Percentiles rank a stretch among this genome's conserved stretches.
Evolutionary conservation across 1,140 invertebrate species (phyloP).

Genomic region (Cydia splendana): DNA sequence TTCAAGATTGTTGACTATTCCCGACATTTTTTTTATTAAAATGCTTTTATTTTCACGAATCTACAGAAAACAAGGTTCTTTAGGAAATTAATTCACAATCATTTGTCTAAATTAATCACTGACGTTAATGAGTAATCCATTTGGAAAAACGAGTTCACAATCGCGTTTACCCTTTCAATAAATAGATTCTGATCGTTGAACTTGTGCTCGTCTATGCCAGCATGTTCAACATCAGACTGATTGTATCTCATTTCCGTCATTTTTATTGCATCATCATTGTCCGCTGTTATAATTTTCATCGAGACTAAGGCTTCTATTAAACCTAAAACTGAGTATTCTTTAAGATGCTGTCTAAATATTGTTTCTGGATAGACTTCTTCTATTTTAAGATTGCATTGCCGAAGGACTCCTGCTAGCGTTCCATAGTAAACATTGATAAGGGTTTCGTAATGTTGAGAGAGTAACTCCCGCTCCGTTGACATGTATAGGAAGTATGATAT

Average conservation of each 20-base stretch:
- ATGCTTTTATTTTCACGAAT: not conserved
- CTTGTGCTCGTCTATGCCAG: conserved; percentile 46
- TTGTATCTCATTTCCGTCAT: conserved; percentile 62
- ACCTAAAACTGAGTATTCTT: conserved; percentile 59
- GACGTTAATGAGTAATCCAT: conserved; percentile 54
- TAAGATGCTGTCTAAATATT: conserved; percentile 66
- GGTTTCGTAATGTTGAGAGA: conserved; percentile 70
- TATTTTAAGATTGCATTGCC: conserved; percentile 65
- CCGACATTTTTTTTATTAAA: conserved; percentile 10
- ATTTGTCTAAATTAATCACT: conserved; percentile 15
- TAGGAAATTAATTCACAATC: conserved; percentile 35
- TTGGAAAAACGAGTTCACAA: conserved; percentile 59
- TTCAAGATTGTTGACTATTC: conserved; percentile 20
- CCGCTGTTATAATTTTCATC: conserved; percentile 68
- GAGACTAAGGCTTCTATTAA: conserved; percentile 66
- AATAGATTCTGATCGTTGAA: conserved; percentile 47
- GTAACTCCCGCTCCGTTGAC: conserved; percentile 75
- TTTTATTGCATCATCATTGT: conserved; percentile 58
- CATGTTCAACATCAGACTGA: conserved; percentile 41
- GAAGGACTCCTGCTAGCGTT: conserved; percentile 67
- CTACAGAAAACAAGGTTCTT: not conserved
- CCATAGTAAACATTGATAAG: conserved; percentile 81
- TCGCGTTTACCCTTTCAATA: conserved; percentile 59
- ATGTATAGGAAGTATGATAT: conserved; percentile 81
- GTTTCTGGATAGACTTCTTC: conserved; percentile 72